Evolutionary conservation across 2,797 vertebrate genomes (phyloP).

Genomic region (Pogonophryne albipinna): DNA sequence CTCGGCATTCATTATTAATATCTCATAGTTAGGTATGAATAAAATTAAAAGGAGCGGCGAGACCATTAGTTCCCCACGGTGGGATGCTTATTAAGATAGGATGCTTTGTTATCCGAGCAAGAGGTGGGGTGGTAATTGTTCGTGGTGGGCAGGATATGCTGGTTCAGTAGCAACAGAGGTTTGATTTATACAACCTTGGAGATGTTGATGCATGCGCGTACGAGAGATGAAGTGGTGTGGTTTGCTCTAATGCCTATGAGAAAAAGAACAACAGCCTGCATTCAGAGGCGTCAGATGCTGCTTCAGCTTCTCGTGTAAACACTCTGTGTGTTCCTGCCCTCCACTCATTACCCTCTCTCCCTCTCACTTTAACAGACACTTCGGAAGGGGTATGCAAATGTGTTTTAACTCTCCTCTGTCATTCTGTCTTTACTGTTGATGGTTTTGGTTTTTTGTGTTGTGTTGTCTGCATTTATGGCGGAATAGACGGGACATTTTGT

Average conservation of each 20-base stretch:
- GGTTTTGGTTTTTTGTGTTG: constrained; percentile 36
- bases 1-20: constrained; percentile 90
- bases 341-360: constrained; percentile 29
- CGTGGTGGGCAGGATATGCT: constrained; percentile 79
- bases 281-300: constrained; percentile 68
- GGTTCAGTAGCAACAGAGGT: constrained; percentile 78
- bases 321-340: constrained; percentile 54
- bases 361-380: constrained; percentile 50
- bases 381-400: constrained; percentile 68
- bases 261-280: constrained; percentile 70
- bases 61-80: constrained; percentile 87
- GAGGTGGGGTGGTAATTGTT: constrained; percentile 82
- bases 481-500: not conserved
- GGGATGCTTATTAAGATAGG: constrained; percentile 88
- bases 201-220: constrained; percentile 71
- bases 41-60: constrained; percentile 89
- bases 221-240: constrained; percentile 72
- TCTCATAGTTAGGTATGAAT: constrained; percentile 90
- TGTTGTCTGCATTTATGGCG: not conserved
- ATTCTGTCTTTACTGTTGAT: constrained; percentile 46
- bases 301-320: constrained; percentile 63
- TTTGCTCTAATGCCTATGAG: constrained; percentile 77
- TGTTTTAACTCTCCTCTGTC: constrained; percentile 60
- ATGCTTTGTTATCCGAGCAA: constrained; percentile 85
- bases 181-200: constrained; percentile 84